Conservation (phyloP, 2,888 invertebrate genomes). For the Adelognathus sp. region DNA sequence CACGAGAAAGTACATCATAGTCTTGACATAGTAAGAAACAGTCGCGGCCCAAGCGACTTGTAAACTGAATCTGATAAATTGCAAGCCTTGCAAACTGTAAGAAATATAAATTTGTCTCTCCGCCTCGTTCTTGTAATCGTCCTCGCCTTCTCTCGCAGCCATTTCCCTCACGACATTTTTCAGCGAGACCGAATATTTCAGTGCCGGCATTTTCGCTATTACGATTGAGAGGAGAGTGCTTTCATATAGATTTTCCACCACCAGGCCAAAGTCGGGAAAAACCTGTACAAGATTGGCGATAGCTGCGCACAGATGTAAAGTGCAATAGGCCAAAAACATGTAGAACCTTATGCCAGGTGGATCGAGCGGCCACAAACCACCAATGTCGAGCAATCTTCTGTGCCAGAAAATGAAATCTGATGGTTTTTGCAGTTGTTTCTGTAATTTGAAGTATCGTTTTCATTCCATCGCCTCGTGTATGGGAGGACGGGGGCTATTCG, state of each 20-base stretch:
- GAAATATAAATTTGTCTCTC: slow-evolving; percentile 32
- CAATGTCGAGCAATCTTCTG: slow-evolving; percentile 15
- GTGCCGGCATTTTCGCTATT: slow-evolving; percentile 19
- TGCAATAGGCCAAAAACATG: neutral
- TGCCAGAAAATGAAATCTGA: slow-evolving; percentile 20
- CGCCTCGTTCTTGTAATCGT: neutral
- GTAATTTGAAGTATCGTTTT: too few species aligned
- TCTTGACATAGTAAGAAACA: neutral
- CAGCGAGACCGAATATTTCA: slow-evolving; percentile 24
- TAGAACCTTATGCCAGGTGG: slow-evolving; percentile 22
- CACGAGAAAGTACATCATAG: neutral
- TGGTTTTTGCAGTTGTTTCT: neutral
- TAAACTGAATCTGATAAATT: neutral
- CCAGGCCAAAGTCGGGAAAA: slow-evolving; percentile 21
- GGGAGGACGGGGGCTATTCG: too few species aligned
- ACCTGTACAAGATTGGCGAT: slow-evolving; percentile 25
- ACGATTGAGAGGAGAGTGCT: slow-evolving; percentile 17
- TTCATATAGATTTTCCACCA: slow-evolving; percentile 43
- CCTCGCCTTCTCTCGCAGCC: neutral
- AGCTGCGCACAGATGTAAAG: neutral
- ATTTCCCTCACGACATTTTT: slow-evolving; percentile 18
- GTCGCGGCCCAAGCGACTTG: neutral
- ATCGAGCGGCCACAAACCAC: slow-evolving; percentile 41
- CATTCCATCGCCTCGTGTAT: too few species aligned
- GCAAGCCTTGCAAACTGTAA: neutral